Conservation (phyloP, 2,888 invertebrate species). For the Mythimna lalbum region DNA sequence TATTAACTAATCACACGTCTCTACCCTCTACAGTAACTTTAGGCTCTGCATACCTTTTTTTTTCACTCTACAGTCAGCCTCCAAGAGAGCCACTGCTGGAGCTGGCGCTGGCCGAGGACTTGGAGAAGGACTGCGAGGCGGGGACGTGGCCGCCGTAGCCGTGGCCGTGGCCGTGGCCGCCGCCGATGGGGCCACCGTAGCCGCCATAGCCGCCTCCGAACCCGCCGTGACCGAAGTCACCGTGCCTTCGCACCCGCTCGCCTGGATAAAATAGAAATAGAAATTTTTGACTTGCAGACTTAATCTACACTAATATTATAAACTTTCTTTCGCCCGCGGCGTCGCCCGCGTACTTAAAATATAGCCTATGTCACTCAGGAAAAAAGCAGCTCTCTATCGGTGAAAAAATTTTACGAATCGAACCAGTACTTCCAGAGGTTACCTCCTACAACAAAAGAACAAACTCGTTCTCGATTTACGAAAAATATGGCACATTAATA, state of each 20-base stretch:
- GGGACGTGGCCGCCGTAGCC: slow-evolving; percentile 63
- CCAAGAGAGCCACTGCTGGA: slow-evolving; percentile 50
- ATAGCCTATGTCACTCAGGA: too few species aligned
- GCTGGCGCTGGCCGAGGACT: slow-evolving; percentile 79
- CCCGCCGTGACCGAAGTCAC: slow-evolving; percentile 65
- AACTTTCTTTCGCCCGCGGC: too few species aligned
- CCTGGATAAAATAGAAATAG: slow-evolving; percentile 51
- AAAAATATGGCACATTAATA: too few species aligned
- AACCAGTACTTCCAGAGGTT: too few species aligned
- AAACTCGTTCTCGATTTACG: too few species aligned
- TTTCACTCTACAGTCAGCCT: slow-evolving; percentile 24
- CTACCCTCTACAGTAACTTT: too few species aligned
- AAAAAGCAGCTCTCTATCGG: too few species aligned
- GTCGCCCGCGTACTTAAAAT: too few species aligned
- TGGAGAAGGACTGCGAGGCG: slow-evolving; percentile 76
- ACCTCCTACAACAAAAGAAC: too few species aligned
- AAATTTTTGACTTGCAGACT: neutral
- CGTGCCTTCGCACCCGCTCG: slow-evolving; percentile 68
- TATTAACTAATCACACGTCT: too few species aligned
- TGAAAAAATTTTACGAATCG: too few species aligned
- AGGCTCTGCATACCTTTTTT: neutral
- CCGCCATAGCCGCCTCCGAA: slow-evolving; percentile 67
- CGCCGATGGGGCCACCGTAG: slow-evolving; percentile 60
- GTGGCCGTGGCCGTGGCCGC: slow-evolving; percentile 61
- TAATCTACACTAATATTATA: too few species aligned